Evolutionary conservation across 2,113 vertebrate species (phyloP).

Genomic region (Mastomys coucha): DNA sequence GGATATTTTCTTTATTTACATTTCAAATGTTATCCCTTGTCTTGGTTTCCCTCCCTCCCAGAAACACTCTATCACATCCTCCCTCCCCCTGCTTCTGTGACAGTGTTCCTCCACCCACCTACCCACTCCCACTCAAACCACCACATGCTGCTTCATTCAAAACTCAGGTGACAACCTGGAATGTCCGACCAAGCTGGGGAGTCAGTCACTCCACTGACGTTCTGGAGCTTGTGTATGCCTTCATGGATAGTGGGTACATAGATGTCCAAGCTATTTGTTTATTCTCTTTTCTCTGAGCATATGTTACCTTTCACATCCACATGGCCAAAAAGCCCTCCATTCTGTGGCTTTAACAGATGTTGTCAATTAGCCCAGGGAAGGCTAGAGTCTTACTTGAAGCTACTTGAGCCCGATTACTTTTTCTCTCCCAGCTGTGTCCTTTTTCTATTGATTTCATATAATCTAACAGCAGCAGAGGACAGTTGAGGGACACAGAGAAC

Average conservation of each 20-base stretch:
- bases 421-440: constrained; percentile 28
- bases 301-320: neutral
- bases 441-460: neutral
- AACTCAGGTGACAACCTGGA: neutral
- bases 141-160: neutral
- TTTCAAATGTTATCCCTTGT: too few relatives aligned
- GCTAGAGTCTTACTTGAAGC: neutral
- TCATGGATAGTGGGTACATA: neutral
- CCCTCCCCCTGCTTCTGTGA: too few relatives aligned
- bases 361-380: neutral
- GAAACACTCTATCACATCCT: too few relatives aligned
- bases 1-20: too few relatives aligned
- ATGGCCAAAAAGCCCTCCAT: neutral
- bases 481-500: neutral
- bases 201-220: accelerated
- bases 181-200: neutral
- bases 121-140: neutral
- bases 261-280: neutral
- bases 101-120: too few relatives aligned
- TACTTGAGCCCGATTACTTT: neutral
- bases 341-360: neutral
- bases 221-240: neutral
- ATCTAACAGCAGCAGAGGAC: neutral
- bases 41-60: too few relatives aligned
- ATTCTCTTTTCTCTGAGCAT: neutral